Evolutionary conservation across 1,140 invertebrate species (phyloP).

Genomic region (Mizuhopecten yessoensis): DNA sequence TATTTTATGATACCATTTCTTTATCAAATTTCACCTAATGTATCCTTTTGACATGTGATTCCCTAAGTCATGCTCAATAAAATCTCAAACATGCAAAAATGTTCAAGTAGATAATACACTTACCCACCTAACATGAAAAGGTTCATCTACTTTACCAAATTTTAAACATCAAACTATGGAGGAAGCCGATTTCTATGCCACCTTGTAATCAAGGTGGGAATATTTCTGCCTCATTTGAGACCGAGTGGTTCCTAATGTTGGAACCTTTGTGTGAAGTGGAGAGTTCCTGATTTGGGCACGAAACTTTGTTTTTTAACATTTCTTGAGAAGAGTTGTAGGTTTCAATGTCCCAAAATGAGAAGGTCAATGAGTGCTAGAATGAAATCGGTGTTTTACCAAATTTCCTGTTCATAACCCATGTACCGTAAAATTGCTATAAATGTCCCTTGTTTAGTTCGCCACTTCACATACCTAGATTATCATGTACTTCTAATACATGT

Average conservation of each 20-base stretch:
- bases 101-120: not conserved
- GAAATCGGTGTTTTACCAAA: not conserved
- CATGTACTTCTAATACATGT: no score
- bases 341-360: not conserved
- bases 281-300: not conserved
- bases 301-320: not conserved
- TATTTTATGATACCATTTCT: not conserved
- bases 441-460: no score
- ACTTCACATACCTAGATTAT: no score
- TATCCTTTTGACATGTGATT: not conserved
- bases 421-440: no score
- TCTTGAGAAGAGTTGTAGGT: not conserved
- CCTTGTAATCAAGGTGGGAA: not conserved
- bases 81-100: constrained; percentile 1
- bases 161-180: not conserved
- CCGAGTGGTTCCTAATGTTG: not conserved
- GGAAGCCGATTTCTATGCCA: not conserved
- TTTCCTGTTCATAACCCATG: no score
- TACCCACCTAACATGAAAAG: not conserved
- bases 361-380: not conserved
- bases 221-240: not conserved
- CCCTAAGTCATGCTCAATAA: not conserved
- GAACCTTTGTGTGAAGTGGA: not conserved
- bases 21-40: not conserved
- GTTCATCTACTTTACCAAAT: not conserved